Evolutionary conservation across 1,140 invertebrate genomes (phyloP).

Genomic region (Anastrepha ludens): DNA sequence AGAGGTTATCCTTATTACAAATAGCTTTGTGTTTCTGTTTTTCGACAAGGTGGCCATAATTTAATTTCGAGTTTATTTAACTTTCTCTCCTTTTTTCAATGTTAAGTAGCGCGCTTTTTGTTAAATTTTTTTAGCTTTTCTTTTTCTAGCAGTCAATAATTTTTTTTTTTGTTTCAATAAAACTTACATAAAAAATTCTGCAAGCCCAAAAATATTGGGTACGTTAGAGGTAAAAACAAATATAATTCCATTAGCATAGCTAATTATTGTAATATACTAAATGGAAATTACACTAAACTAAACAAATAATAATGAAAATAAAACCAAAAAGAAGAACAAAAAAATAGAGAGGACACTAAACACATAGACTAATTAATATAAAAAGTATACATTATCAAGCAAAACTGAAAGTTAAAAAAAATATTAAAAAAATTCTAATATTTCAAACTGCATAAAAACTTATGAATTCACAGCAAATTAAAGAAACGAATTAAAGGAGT

Average conservation of each 20-base stretch:
- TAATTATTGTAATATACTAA: slow-evolving; percentile 31
- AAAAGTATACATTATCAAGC: background rate
- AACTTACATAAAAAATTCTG: background rate
- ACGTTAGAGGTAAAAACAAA: background rate
- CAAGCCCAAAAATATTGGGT: too few species aligned
- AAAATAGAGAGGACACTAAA: background rate
- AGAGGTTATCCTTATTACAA: too few species aligned
- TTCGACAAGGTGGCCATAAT: too few species aligned
- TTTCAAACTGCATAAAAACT: background rate
- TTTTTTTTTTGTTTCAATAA: background rate
- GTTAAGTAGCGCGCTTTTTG: too few species aligned
- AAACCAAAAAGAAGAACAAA: background rate
- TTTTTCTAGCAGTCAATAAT: too few species aligned
- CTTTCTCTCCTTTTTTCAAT: too few species aligned
- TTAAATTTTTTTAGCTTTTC: too few species aligned
- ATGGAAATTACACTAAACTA: background rate
- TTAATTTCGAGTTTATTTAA: too few species aligned
- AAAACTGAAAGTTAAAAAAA: slow-evolving; percentile 17
- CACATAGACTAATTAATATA: background rate
- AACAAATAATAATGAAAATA: background rate
- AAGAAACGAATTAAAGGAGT: background rate
- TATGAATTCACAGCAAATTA: slow-evolving; percentile 24
- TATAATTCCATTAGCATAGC: slow-evolving; percentile 10
- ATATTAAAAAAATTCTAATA: background rate
- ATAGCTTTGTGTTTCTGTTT: too few species aligned